Evolutionary conservation across 2,113 vertebrate species (phyloP).

Genomic region (Scytalopus superciliaris): DNA sequence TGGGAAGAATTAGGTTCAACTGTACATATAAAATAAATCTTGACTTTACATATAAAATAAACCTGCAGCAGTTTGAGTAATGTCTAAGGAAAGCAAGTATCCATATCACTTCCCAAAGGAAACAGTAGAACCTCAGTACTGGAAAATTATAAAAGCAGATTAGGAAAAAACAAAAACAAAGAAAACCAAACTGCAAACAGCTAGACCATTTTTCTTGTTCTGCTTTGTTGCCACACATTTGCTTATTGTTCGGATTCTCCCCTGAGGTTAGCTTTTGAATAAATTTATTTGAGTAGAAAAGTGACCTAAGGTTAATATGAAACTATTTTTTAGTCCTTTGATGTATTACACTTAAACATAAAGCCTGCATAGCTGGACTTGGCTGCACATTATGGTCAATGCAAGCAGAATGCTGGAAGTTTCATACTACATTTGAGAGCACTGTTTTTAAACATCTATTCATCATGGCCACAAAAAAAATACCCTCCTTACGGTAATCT

Average conservation of each 20-base stretch:
- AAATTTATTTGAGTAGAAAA: background rate
- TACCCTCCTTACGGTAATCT: background rate
- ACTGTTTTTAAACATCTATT: background rate
- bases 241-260: background rate
- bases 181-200: background rate
- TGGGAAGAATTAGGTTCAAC: background rate
- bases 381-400: background rate
- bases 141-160: background rate
- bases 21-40: accelerated
- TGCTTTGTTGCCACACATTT: background rate
- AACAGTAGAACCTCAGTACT: background rate
- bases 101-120: background rate
- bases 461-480: background rate
- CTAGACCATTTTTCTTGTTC: background rate
- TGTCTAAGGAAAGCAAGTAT: background rate
- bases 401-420: background rate
- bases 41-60: accelerated
- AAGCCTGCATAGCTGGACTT: background rate
- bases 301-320: background rate
- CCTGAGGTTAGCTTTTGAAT: background rate
- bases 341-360: background rate
- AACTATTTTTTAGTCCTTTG: background rate
- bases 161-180: accelerated
- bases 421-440: background rate
- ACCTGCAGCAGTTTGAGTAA: background rate